phyloP scores from a whole-genome alignment of 2,113 vertebrate species.

The Fregata magnificens region DNA sequence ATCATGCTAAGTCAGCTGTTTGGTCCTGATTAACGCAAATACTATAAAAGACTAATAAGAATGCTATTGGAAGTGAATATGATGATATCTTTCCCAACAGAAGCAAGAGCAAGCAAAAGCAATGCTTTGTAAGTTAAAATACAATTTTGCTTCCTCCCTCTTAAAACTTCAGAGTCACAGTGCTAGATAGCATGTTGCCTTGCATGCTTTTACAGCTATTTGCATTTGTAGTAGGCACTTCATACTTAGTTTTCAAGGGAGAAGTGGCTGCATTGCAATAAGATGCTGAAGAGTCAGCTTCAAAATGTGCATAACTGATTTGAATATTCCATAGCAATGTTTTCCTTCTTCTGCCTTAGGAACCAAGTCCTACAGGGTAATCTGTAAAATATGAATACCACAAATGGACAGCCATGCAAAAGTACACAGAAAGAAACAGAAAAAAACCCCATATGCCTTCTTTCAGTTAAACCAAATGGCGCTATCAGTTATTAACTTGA shows the following conservation, averaged over 20 bases:
- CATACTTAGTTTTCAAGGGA: background rate
- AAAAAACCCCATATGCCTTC: fast-evolving
- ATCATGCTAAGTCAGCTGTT: background rate
- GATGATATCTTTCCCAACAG: background rate
- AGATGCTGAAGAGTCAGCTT: background rate
- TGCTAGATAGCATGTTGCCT: background rate
- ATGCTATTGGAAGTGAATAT: background rate
- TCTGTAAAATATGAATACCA: background rate
- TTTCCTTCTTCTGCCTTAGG: background rate
- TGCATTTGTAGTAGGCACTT: background rate
- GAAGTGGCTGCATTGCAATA: background rate
- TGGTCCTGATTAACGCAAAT: background rate
- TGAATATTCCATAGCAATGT: background rate
- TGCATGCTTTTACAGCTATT: background rate
- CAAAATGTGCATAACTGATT: background rate
- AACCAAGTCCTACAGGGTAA: background rate
- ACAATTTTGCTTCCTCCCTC: background rate
- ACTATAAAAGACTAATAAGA: background rate
- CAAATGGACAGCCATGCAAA: background rate
- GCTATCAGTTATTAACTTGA: background rate
- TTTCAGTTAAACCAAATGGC: background rate
- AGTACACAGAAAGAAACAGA: background rate
- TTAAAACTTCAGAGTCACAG: background rate
- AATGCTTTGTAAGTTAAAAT: background rate
- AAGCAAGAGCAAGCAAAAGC: background rate